A percentile compares a stretch with the other conserved stretches of the same genome.
phyloP scores from a whole-genome alignment of 2,113 vertebrate species.

The Podiceps cristatus region DNA sequence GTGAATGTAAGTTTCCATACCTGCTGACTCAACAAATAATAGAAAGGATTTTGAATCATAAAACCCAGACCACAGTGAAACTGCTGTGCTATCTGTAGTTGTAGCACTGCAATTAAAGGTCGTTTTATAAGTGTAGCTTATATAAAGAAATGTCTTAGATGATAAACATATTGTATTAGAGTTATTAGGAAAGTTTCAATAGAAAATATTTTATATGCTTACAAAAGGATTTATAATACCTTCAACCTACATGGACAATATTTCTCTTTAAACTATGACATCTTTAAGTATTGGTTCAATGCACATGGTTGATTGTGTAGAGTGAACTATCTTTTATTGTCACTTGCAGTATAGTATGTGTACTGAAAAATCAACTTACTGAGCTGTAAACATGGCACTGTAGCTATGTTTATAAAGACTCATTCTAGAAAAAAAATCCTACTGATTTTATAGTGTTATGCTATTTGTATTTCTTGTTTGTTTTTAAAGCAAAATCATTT shows the following conservation, averaged over 20 bases:
- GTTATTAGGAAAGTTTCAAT: not conserved
- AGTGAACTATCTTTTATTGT: not conserved
- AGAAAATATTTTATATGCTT: not conserved
- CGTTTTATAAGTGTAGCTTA: not conserved
- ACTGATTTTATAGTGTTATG: not conserved
- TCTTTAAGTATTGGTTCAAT: not conserved
- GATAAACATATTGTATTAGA: not conserved
- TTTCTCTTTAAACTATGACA: not conserved
- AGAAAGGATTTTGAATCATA: not conserved
- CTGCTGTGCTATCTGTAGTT: not conserved
- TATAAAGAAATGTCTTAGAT: not conserved
- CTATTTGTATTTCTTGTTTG: not conserved
- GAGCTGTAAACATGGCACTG: not conserved
- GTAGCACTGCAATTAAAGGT: not conserved
- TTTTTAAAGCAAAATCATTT: not conserved
- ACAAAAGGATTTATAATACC: not conserved
- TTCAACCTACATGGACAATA: not conserved
- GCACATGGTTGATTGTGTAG: not conserved
- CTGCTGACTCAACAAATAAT: not conserved
- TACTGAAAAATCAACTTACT: not conserved
- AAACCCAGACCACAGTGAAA: not conserved
- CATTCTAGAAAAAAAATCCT: not conserved
- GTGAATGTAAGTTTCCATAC: not conserved
- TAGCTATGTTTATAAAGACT: not conserved
- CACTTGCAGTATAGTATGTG: not conserved